A percentile compares a stretch with the other conserved stretches of the same genome.
phyloP scores from a whole-genome alignment of 2,113 vertebrate species.

The Stigmatopora argus region DNA sequence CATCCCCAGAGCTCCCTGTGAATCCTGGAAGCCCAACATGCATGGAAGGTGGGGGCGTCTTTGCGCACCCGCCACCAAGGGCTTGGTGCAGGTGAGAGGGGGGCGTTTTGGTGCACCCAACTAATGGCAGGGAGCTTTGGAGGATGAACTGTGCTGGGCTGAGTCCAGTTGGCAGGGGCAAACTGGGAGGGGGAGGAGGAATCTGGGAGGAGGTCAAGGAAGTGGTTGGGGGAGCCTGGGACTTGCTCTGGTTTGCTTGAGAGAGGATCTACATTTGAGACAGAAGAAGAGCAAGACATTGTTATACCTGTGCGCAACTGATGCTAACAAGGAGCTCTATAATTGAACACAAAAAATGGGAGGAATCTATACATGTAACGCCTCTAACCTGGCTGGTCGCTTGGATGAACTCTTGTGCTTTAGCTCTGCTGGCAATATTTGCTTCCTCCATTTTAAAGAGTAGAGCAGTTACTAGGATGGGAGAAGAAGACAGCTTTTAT shows the following conservation, averaged over 20 bases:
- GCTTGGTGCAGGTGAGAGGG: constrained; percentile 75
- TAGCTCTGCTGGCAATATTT: constrained; percentile 84
- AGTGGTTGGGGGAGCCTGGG: constrained; percentile 67
- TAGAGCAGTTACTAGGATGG: constrained; percentile 77
- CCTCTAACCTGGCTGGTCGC: constrained; percentile 84
- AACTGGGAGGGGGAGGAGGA: constrained; percentile 62
- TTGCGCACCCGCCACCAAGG: constrained; percentile 65
- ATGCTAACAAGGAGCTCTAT: background rate
- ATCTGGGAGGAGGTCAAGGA: constrained; percentile 66
- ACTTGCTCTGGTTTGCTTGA: constrained; percentile 30
- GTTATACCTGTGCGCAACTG: too few species aligned
- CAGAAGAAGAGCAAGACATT: background rate
- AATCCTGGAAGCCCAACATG: constrained; percentile 48
- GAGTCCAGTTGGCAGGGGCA: constrained; percentile 57
- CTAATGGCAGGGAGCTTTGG: constrained; percentile 77
- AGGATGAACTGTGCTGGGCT: constrained; percentile 77
- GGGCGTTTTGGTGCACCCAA: constrained; percentile 77
- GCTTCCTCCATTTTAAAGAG: constrained; percentile 95
- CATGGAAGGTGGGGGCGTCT: constrained; percentile 68
- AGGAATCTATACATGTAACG: background rate
- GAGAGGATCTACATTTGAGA: constrained; percentile 73
- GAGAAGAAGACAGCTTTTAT: background rate
- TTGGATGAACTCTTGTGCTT: constrained; percentile 90
- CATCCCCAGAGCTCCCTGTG: constrained; percentile 52
- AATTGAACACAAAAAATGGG: too few species aligned